A percentile compares a stretch with the other conserved stretches of the same genome.
These are phyloP conservation scores for Seriola rivoliana DNA, from an alignment of 2,113 vertebrate species.

Conservation along the genomic window DNA sequence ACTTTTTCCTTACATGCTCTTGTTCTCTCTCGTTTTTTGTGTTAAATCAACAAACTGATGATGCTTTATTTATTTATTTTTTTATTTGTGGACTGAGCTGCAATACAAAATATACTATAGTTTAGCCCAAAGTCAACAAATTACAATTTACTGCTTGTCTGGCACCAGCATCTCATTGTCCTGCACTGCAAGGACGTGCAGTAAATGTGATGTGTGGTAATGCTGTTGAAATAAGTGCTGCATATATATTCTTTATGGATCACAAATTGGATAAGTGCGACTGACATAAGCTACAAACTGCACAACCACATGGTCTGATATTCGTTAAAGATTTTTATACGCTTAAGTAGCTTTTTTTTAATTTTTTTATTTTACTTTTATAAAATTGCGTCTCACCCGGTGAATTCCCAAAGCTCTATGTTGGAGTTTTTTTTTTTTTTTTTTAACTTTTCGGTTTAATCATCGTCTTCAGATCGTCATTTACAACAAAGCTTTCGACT, in stretches of 20 bases:
- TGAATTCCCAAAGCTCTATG: not conserved
- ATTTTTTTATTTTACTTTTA: not conserved
- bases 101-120: not conserved
- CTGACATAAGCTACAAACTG: not conserved
- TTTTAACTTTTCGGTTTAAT: slow-evolving; percentile 27
- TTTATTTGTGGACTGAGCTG: not conserved
- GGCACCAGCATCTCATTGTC: not conserved
- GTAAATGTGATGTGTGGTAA: not conserved
- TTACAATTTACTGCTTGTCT: not conserved
- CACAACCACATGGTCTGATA: not conserved
- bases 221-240: no score
- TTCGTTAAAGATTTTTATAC: not conserved
- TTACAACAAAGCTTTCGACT: slow-evolving; percentile 56
- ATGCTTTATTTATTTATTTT: no score
- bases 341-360: not conserved
- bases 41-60: not conserved
- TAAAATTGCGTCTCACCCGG: not conserved
- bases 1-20: not conserved
- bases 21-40: not conserved
- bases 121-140: not conserved
- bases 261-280: not conserved
- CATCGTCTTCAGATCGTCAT: slow-evolving; percentile 45
- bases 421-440: not conserved
- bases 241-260: no score
- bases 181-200: not conserved